phyloP scores from a whole-genome alignment of 2,888 invertebrate genomes.

The Tipula unca region DNA sequence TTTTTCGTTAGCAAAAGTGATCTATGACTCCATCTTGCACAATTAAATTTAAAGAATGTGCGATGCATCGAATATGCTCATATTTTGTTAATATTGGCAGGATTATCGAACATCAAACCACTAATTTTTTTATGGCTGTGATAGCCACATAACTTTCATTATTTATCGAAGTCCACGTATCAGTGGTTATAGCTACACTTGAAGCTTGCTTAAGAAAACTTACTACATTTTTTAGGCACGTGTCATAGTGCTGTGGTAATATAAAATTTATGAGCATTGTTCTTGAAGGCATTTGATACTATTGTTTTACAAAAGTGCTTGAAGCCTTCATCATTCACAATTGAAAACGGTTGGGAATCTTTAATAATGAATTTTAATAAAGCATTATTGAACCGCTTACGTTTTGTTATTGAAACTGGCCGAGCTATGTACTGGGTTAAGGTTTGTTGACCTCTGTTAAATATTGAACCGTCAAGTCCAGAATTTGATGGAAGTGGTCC shows the following conservation, averaged over 20 bases:
- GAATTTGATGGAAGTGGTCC: background rate
- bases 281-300: constrained; percentile 28
- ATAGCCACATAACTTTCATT: constrained; percentile 27
- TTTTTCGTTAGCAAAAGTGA: constrained; percentile 1
- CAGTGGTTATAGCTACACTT: constrained; percentile 26
- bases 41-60: constrained; percentile 9
- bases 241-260: constrained; percentile 27
- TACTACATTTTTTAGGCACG: constrained; percentile 24
- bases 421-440: background rate
- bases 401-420: constrained; percentile 17
- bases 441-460: constrained; percentile 9
- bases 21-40: background rate
- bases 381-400: constrained; percentile 8
- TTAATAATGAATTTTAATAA: constrained; percentile 28
- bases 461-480: background rate
- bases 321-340: constrained; percentile 31
- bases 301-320: constrained; percentile 28
- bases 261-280: constrained; percentile 28
- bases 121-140: constrained; percentile 24
- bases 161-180: constrained; percentile 28
- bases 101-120: constrained; percentile 28
- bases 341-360: constrained; percentile 31
- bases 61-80: constrained; percentile 18
- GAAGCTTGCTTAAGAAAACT: constrained; percentile 19
- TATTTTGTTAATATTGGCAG: constrained; percentile 27